Conservation (phyloP, 2,113 vertebrate genomes). For the Stigmatopora nigra region DNA sequence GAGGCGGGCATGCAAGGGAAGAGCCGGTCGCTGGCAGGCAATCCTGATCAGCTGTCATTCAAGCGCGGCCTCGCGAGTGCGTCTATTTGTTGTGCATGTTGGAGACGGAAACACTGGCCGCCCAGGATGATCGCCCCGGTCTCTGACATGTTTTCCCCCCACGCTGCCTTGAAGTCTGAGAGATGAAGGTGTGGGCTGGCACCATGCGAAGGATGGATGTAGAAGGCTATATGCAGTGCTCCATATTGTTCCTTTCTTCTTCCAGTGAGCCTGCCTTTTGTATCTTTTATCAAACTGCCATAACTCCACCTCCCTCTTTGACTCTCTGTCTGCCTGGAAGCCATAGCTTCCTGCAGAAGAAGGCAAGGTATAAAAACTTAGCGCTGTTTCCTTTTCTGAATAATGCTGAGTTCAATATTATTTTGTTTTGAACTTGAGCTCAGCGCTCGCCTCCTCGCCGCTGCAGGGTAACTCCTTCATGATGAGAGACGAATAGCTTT, state of each 20-base stretch:
- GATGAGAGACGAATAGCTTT: slow-evolving; percentile 46
- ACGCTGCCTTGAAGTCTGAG: slow-evolving; percentile 61
- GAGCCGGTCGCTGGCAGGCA: slow-evolving; percentile 50
- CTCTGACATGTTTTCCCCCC: slow-evolving; percentile 65
- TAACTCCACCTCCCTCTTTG: slow-evolving; percentile 57
- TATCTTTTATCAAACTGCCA: slow-evolving; percentile 37
- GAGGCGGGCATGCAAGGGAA: slow-evolving; percentile 25
- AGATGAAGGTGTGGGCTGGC: slow-evolving; percentile 55
- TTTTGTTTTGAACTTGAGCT: slow-evolving; percentile 69
- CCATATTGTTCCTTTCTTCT: slow-evolving; percentile 50
- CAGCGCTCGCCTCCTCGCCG: slow-evolving; percentile 43
- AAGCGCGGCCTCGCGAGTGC: slow-evolving; percentile 40
- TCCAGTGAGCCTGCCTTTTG: slow-evolving; percentile 39
- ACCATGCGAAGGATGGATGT: slow-evolving; percentile 55
- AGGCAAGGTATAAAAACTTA: slow-evolving; percentile 70
- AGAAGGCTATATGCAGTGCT: slow-evolving; percentile 54
- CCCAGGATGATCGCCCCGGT: slow-evolving; percentile 64
- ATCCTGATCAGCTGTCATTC: slow-evolving; percentile 68
- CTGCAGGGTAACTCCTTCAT: slow-evolving; percentile 57
- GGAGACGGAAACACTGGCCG: slow-evolving; percentile 58
- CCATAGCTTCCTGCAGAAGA: slow-evolving; percentile 53
- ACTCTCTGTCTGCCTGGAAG: slow-evolving; percentile 55
- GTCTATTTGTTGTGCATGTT: slow-evolving; percentile 59
- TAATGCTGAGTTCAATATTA: slow-evolving; percentile 77
- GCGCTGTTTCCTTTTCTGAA: slow-evolving; percentile 66